Conservation (phyloP, 2,888 invertebrate species). For the Brenthis ino region DNA sequence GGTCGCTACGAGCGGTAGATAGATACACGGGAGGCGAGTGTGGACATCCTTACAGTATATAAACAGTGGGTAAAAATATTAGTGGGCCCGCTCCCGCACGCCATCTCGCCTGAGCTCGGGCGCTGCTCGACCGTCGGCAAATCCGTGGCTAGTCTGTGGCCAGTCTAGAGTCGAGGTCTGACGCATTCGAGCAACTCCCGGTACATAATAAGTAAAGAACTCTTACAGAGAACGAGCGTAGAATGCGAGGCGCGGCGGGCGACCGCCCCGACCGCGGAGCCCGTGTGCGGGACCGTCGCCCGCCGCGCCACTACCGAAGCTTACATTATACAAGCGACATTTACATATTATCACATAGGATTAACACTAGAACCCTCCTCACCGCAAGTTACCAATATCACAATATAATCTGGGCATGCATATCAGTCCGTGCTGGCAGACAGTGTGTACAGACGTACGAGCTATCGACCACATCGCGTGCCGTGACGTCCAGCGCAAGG, state of each 20-base stretch:
- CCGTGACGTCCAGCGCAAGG: slow-evolving; percentile 44
- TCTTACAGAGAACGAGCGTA: slow-evolving; percentile 52
- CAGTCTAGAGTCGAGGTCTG: neutral
- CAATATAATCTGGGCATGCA: slow-evolving; percentile 69
- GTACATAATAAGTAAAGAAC: slow-evolving; percentile 52
- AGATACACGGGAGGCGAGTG: slow-evolving; percentile 38
- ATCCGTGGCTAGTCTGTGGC: neutral
- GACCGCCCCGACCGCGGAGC: slow-evolving; percentile 1
- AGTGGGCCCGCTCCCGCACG: slow-evolving; percentile 44
- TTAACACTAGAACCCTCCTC: slow-evolving; percentile 44
- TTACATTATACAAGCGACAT: slow-evolving; percentile 56
- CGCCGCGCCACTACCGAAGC: slow-evolving; percentile 47
- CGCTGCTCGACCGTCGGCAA: slow-evolving; percentile 43
- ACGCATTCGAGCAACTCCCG: slow-evolving; percentile 48
- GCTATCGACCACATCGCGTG: slow-evolving; percentile 47
- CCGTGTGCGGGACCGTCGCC: slow-evolving; percentile 20
- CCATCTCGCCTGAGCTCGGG: slow-evolving; percentile 40
- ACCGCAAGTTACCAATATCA: slow-evolving; percentile 43
- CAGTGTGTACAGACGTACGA: slow-evolving; percentile 13
- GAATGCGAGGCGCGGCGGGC: slow-evolving; percentile 43
- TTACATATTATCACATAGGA: slow-evolving; percentile 45
- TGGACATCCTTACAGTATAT: slow-evolving; percentile 17
- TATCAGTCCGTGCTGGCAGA: slow-evolving; percentile 49
- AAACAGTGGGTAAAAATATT: slow-evolving; percentile 35
- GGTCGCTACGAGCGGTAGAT: slow-evolving; percentile 25